These are phyloP conservation scores for Bedellia somnulentella DNA, from an alignment of 2,888 invertebrate genomes.

Conservation along the genomic window DNA sequence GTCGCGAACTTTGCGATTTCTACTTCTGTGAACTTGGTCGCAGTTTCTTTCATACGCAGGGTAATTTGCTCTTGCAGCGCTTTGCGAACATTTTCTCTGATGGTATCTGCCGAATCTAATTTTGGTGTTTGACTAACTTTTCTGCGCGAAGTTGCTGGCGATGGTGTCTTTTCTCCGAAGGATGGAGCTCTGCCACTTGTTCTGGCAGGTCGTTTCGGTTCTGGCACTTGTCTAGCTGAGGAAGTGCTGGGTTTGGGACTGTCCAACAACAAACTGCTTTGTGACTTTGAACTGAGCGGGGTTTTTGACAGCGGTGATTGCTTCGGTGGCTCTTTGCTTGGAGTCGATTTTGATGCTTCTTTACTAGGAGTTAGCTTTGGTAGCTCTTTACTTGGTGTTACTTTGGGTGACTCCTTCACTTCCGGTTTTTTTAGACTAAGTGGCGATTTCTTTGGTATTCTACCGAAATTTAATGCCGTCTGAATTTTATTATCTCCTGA, in stretches of 20 bases:
- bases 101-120: slow-evolving; percentile 63
- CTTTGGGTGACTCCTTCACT: no score
- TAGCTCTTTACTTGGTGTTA: slow-evolving; percentile 3
- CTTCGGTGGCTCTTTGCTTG: slow-evolving; percentile 24
- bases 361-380: slow-evolving; percentile 9
- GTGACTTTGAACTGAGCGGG: slow-evolving; percentile 13
- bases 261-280: slow-evolving; percentile 15
- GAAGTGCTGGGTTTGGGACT: slow-evolving; percentile 34
- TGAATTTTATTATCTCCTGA: slow-evolving; percentile 32
- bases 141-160: slow-evolving; percentile 36
- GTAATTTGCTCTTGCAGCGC: slow-evolving; percentile 63
- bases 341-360: slow-evolving; percentile 19
- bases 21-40: slow-evolving; percentile 52
- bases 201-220: no score
- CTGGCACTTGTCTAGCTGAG: no score
- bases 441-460: slow-evolving; percentile 27
- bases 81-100: slow-evolving; percentile 81
- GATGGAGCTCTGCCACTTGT: no score
- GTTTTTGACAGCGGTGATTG: slow-evolving; percentile 18
- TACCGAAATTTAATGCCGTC: slow-evolving; percentile 50
- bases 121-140: slow-evolving; percentile 28
- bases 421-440: no score
- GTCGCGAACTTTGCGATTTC: slow-evolving; percentile 68
- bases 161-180: slow-evolving; percentile 38
- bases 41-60: slow-evolving; percentile 38